Evolutionary conservation across 1,140 invertebrate species (phyloP).

Genomic region (Tribolium madens): DNA sequence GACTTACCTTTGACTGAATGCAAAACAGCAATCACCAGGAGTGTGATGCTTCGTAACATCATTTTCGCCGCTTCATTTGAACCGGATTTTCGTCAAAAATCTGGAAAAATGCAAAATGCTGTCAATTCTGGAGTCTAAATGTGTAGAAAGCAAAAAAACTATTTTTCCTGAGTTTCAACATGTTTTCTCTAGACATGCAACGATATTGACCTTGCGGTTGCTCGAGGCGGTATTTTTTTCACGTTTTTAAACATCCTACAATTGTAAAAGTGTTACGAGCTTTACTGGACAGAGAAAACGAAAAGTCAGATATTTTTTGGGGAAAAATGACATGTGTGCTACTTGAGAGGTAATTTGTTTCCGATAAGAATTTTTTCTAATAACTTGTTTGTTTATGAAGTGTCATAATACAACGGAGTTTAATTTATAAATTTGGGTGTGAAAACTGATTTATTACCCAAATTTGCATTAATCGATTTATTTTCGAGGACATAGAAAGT

Average conservation of each 20-base stretch:
- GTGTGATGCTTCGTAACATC: constrained; percentile 13
- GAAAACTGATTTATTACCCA: not conserved
- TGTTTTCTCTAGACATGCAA: constrained; percentile 23
- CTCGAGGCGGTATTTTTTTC: not conserved
- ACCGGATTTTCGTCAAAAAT: not conserved
- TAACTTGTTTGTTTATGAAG: not conserved
- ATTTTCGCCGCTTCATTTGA: constrained; percentile 42
- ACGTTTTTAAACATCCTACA: constrained; percentile 8
- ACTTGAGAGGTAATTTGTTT: not conserved
- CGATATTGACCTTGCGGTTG: constrained; percentile 21
- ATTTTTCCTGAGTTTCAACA: not conserved
- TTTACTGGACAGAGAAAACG: not conserved
- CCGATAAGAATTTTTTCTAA: not conserved
- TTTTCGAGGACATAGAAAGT: not conserved
- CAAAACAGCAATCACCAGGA: constrained; percentile 31
- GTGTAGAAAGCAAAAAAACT: not conserved
- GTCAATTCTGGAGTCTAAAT: not conserved
- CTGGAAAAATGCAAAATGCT: not conserved
- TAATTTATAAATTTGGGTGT: not conserved
- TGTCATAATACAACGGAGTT: not conserved
- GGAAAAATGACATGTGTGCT: not conserved
- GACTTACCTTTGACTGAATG: constrained; percentile 33
- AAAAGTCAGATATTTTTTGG: not conserved
- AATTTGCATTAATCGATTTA: not conserved
- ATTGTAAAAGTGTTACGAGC: constrained; percentile 29